Evolutionary conservation across 2,113 vertebrate species (phyloP).

Genomic region (Megaptera novaeangliae): DNA sequence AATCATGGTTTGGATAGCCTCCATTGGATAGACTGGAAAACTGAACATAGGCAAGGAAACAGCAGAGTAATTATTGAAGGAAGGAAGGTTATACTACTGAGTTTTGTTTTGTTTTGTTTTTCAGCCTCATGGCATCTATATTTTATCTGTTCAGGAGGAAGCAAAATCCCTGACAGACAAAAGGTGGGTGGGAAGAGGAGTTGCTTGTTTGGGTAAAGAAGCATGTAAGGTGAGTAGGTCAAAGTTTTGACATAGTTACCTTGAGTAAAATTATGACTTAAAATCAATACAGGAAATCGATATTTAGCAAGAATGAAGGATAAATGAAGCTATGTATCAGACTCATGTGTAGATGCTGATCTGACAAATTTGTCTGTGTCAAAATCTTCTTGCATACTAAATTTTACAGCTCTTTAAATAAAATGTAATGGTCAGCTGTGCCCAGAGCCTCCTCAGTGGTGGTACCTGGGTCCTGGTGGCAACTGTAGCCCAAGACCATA

Average conservation of each 20-base stretch:
- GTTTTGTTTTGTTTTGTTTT: not conserved
- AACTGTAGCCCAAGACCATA: not conserved
- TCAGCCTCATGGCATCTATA: not conserved
- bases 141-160: not conserved
- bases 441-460: not conserved
- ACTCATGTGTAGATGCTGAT: not conserved
- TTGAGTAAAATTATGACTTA: not conserved
- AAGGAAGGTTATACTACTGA: not conserved
- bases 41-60: not conserved
- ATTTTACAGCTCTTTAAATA: not conserved
- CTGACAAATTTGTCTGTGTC: not conserved
- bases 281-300: not conserved
- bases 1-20: not conserved
- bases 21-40: no score
- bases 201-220: not conserved
- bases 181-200: not conserved
- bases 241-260: not conserved
- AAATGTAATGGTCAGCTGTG: not conserved
- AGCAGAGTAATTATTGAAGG: not conserved
- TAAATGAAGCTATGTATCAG: not conserved
- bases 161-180: not conserved
- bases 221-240: not conserved
- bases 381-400: not conserved
- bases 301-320: not conserved
- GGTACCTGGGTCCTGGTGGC: rapidly evolving